Conservation (phyloP, 92 coral and sea anemone species). For the Galaxea fascicularis region DNA sequence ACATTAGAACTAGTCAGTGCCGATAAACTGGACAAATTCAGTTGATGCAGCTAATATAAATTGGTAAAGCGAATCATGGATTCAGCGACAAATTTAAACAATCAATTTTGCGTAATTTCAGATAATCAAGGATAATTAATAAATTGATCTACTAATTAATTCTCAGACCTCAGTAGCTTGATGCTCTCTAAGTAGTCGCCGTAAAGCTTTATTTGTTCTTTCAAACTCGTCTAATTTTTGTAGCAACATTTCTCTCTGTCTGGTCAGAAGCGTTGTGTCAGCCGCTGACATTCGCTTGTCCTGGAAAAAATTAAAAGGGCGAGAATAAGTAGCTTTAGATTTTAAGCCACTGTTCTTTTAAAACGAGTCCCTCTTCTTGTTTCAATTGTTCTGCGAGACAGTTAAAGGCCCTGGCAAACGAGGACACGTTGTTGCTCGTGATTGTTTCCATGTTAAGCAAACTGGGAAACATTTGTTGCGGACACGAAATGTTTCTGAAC, state of each 20-base stretch:
- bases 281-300: slow-evolving; percentile 94
- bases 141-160: background rate
- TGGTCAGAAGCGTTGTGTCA: slow-evolving; percentile 80
- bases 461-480: too few relatives aligned
- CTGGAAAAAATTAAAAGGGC: slow-evolving; percentile 47
- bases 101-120: background rate
- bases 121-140: background rate
- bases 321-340: too few relatives aligned
- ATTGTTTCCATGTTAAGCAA: too few relatives aligned
- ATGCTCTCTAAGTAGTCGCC: slow-evolving; percentile 87
- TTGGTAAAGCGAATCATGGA: too few relatives aligned
- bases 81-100: too few relatives aligned
- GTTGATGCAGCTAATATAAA: too few relatives aligned
- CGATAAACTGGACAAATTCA: too few relatives aligned
- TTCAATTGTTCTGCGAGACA: too few relatives aligned
- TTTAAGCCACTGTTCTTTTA: background rate
- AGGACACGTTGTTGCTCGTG: too few relatives aligned
- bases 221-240: slow-evolving; percentile 96
- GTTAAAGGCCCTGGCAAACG: too few relatives aligned
- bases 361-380: background rate
- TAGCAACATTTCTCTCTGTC: slow-evolving; percentile 87
- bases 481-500: too few relatives aligned
- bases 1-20: too few relatives aligned
- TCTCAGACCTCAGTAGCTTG: slow-evolving; percentile 83
- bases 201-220: slow-evolving; percentile 83